phyloP scores from a whole-genome alignment of 2,113 vertebrate species.

The Sylvilagus bachmani region DNA sequence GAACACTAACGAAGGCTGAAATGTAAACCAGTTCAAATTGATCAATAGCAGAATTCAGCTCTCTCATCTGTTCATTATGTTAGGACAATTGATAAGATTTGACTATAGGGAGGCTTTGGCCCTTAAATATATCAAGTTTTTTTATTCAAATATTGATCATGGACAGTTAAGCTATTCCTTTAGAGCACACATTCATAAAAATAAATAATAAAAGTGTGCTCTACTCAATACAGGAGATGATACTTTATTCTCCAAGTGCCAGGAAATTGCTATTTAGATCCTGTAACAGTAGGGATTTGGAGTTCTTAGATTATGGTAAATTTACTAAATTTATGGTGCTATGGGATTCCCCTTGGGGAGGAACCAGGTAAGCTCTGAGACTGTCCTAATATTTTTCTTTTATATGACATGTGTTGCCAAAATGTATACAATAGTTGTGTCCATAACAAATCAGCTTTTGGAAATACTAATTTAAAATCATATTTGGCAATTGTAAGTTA shows the following conservation, averaged over 20 bases:
- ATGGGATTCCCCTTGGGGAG: neutral
- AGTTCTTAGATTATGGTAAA: neutral
- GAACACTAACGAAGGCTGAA: neutral
- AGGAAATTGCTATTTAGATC: neutral
- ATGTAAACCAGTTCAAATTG: neutral
- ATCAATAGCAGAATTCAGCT: neutral
- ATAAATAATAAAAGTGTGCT: neutral
- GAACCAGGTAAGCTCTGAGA: neutral
- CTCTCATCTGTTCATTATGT: neutral
- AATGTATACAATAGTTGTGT: neutral
- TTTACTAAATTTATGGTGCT: neutral
- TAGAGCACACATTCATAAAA: neutral
- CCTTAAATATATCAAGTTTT: neutral
- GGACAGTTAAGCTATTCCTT: neutral
- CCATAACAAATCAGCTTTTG: slow-evolving; percentile 37
- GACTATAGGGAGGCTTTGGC: neutral
- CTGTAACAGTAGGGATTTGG: neutral
- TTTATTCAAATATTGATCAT: neutral
- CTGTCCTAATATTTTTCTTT: neutral
- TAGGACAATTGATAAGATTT: neutral
- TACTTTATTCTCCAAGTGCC: neutral
- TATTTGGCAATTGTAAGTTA: slow-evolving; percentile 33
- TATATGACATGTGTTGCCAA: neutral
- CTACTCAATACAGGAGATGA: neutral
- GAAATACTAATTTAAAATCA: slow-evolving; percentile 51